Evolutionary conservation across 2,888 invertebrate species (phyloP).

Genomic region (Hirtodrosophila confusa): DNA sequence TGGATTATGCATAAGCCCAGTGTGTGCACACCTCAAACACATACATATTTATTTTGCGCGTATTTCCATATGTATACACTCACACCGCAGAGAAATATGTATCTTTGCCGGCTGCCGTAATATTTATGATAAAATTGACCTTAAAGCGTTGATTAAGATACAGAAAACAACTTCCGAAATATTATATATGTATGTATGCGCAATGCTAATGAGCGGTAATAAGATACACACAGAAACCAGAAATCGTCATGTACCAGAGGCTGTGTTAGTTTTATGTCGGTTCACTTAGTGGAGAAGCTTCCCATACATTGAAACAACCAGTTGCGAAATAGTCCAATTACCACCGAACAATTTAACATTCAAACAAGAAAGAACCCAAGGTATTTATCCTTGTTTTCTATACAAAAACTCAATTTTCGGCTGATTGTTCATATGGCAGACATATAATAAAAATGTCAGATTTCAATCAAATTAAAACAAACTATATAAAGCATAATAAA

Average conservation of each 20-base stretch:
- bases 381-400: too few relatives aligned
- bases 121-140: constrained; percentile 54
- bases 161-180: constrained; percentile 42
- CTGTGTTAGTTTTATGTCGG: neutral
- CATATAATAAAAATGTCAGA: too few relatives aligned
- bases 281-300: too few relatives aligned
- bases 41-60: constrained; percentile 27
- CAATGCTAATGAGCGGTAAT: constrained; percentile 49
- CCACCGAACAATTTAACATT: too few relatives aligned
- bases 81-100: neutral
- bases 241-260: constrained; percentile 2
- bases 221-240: constrained; percentile 19
- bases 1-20: constrained; percentile 30
- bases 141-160: constrained; percentile 50
- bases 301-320: too few relatives aligned
- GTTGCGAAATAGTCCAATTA: too few relatives aligned
- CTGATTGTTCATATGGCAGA: too few relatives aligned
- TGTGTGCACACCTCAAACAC: constrained; percentile 34
- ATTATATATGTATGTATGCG: constrained; percentile 9
- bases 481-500: too few relatives aligned
- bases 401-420: too few relatives aligned
- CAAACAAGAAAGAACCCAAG: too few relatives aligned
- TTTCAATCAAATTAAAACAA: too few relatives aligned
- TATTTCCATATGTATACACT: constrained; percentile 33
- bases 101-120: constrained; percentile 40